Conservation (phyloP, 2,797 vertebrate species). For the Lepilemur ruficaudatus region DNA sequence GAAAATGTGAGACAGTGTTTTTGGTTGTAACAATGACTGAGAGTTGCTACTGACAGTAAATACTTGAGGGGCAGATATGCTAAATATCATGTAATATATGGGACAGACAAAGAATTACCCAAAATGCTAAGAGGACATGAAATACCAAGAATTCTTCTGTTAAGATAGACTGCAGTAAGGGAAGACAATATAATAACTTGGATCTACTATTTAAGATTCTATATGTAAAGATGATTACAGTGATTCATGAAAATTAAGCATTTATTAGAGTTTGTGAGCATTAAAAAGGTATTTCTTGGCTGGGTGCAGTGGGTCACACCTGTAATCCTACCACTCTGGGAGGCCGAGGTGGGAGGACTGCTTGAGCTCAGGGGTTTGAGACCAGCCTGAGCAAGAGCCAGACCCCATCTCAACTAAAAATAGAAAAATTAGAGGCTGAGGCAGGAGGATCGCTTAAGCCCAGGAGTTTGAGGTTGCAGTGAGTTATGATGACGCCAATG, state of each 20-base stretch:
- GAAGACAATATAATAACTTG: background rate
- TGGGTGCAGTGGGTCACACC: too few relatives aligned
- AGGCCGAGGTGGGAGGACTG: too few relatives aligned
- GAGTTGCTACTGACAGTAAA: background rate
- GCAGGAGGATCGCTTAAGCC: too few relatives aligned
- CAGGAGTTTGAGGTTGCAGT: too few relatives aligned
- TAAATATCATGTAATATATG: background rate
- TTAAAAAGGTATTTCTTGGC: background rate
- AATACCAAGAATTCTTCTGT: background rate
- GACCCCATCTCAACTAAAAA: too few relatives aligned
- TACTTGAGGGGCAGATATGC: background rate
- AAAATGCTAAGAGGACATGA: background rate
- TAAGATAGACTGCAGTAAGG: background rate
- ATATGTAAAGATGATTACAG: background rate
- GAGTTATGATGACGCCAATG: too few relatives aligned
- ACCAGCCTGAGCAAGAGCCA: too few relatives aligned
- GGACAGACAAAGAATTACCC: background rate
- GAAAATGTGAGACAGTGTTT: background rate
- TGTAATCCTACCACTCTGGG: too few relatives aligned
- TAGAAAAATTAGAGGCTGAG: too few relatives aligned
- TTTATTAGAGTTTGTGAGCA: background rate
- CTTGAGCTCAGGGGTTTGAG: too few relatives aligned
- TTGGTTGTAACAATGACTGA: background rate
- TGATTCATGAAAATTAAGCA: slow-evolving; percentile 32
- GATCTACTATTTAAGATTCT: background rate